A percentile compares a stretch with the other conserved stretches of the same genome.
phyloP scores from a whole-genome alignment of 2,888 invertebrate species.

The Caenorhabditis uteleia region DNA sequence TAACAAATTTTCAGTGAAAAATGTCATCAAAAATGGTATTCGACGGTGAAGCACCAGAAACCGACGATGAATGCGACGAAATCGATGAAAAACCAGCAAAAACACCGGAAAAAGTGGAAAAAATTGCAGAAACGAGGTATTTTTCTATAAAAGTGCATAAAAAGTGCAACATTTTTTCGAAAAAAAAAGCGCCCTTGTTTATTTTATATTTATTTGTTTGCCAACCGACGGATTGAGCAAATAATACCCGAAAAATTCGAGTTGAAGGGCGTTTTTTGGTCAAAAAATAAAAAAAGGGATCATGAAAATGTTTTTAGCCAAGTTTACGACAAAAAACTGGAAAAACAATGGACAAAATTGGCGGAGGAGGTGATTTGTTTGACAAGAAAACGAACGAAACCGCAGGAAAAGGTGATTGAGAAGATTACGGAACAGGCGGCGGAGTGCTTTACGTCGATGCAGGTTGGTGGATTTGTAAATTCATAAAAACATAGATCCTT shows the following conservation, averaged over 20 bases:
- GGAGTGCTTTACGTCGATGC: slow-evolving; percentile 21
- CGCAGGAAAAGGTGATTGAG: slow-evolving; percentile 17
- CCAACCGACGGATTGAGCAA: not conserved
- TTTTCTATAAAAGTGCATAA: slow-evolving; percentile 5
- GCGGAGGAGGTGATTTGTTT: slow-evolving; percentile 5
- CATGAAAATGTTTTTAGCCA: too few relatives aligned
- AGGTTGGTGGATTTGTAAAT: too few relatives aligned
- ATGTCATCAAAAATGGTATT: too few relatives aligned
- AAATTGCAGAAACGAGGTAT: not conserved
- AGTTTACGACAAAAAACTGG: slow-evolving; percentile 7
- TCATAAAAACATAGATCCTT: too few relatives aligned
- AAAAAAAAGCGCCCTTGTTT: not conserved
- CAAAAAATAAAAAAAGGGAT: too few relatives aligned
- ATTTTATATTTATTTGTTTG: slow-evolving; percentile 1
- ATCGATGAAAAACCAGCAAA: not conserved
- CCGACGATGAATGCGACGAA: slow-evolving; percentile 33
- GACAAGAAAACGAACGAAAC: slow-evolving; percentile 4
- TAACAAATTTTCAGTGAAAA: too few relatives aligned
- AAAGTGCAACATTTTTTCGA: slow-evolving; percentile 4
- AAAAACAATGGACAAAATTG: slow-evolving; percentile 15
- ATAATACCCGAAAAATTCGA: not conserved
- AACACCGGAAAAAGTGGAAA: not conserved
- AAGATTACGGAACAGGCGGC: slow-evolving; percentile 21
- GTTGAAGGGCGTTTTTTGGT: not conserved
- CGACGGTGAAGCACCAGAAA: slow-evolving; percentile 35